Conservation (phyloP, 2,113 vertebrate genomes). For the Rhea pennata region DNA sequence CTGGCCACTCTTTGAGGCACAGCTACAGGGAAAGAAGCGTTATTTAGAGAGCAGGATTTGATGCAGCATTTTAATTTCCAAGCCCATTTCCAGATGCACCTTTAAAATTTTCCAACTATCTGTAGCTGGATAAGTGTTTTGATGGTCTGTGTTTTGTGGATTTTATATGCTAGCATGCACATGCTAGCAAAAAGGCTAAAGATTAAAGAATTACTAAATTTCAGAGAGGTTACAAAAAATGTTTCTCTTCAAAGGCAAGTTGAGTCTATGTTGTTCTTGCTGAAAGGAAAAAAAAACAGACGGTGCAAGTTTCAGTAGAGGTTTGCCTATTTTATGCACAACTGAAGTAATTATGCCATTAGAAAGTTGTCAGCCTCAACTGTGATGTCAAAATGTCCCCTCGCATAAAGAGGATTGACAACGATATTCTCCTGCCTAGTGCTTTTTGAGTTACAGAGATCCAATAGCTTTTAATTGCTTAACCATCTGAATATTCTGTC, state of each 20-base stretch:
- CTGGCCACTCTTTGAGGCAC: background rate
- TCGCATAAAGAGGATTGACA: background rate
- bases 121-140: constrained; percentile 29
- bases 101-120: constrained; percentile 3
- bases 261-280: background rate
- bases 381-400: background rate
- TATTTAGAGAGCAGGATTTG: background rate
- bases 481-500: background rate
- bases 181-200: constrained; percentile 43
- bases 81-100: background rate
- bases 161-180: constrained; percentile 30
- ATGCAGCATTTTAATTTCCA: background rate
- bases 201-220: constrained; percentile 58
- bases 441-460: background rate
- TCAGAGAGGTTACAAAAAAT: background rate
- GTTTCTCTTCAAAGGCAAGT: constrained; percentile 35
- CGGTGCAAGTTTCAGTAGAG: constrained; percentile 3
- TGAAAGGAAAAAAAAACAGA: background rate
- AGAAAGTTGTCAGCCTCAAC: background rate
- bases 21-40: background rate
- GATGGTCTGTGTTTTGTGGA: constrained; percentile 34
- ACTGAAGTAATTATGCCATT: background rate
- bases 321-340: background rate
- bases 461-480: constrained; percentile 30
- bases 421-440: background rate